Percentiles rank a stretch among this genome's conserved stretches.
Evolutionary conservation across 2,888 invertebrate genomes (phyloP).

Genomic region (Clunio marinus): DNA sequence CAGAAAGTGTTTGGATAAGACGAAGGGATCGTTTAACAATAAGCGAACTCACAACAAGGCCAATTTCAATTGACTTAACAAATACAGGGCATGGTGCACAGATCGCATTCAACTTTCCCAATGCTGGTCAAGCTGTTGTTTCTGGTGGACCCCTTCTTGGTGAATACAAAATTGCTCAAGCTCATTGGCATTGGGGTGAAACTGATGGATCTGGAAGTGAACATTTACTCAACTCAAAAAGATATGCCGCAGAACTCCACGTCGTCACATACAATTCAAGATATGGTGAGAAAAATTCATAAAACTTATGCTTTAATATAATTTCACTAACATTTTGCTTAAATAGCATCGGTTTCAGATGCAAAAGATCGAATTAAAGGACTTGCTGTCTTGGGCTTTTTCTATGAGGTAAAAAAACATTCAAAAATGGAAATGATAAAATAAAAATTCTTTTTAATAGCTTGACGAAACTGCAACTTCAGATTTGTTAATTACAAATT

Average conservation of each 20-base stretch:
- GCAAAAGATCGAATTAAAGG: background rate
- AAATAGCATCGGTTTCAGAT: background rate
- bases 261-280: background rate
- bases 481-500: background rate
- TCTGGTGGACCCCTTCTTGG: no score
- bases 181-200: no score
- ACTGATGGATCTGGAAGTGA: conserved; percentile 26
- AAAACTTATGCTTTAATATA: background rate
- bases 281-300: background rate
- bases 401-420: conserved; percentile 22
- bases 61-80: no score
- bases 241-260: conserved; percentile 12
- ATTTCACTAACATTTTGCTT: background rate
- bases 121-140: no score
- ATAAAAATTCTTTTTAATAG: no score
- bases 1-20: no score
- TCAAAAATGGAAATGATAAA: no score
- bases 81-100: no score
- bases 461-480: background rate
- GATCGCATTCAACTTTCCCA: no score
- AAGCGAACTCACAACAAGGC: no score
- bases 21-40: no score
- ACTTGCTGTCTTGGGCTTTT: conserved; percentile 1
- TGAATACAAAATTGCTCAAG: no score
- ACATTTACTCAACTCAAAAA: background rate